Evolutionary conservation across 1,140 invertebrate species (phyloP), one percentile per base, ranked within the genome.

Genomic region (Galendromus occidentalis): DNA sequence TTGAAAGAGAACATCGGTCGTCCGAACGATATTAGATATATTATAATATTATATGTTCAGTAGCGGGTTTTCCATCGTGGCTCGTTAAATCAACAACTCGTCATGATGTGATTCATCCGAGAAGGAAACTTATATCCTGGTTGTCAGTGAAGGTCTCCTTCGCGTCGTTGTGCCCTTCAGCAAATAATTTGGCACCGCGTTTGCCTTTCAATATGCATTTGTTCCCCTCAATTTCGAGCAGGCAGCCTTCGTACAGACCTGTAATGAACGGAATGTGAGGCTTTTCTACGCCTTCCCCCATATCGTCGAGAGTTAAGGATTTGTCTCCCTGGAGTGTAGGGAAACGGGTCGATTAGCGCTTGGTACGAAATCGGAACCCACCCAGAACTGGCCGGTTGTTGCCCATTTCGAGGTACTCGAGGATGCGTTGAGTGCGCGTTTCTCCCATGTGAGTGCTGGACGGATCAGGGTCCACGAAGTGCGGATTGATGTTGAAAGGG

Each of bases 361-460:
- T n/a, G n/a, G n/a, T n/a, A n/a, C 9, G 33, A 39, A 6, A 4
- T 39, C 33, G 4, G 4, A 59, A 59, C 51, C 14, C 14, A 59
- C 51, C 51, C 14, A 59, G 22, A 14, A 59, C 51, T 14, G 14
- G 1, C 25, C 51, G 25, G 17, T 22, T 12, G 20, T 17, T 17
- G 22, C 51, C 51, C 22, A 29, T 25, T 22, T 59, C 17, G 14
- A 59, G 20, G 22, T 18, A 59, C 51, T 59, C 51, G 25, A 29
- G 51, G 22, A 59, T 59, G 2, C 51, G 51, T 9, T 59, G 14
- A 17, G 25, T 33, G 12, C 51, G 51, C 25, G 51, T 84, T 76
- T 86, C 86, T 30, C 85, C 86, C 76, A 83, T 85, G 73, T 87
- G 85, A 66, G 75, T 83, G 66, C 79, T 80, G 70, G 74, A 78